phyloP scores from a whole-genome alignment of 2,888 invertebrate genomes.

The Rotaria macrura region DNA sequence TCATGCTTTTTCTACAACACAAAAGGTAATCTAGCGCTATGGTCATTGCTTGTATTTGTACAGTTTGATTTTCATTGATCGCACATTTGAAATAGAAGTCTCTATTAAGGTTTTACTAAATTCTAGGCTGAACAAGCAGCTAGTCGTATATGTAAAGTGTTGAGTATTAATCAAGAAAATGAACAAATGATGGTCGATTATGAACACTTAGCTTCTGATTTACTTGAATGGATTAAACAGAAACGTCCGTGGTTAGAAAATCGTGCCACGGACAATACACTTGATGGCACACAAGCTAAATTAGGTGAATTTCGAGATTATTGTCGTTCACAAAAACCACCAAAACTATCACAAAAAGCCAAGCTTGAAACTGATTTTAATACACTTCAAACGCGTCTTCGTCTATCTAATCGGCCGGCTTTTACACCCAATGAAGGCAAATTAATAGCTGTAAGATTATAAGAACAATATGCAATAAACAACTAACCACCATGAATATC shows the following conservation, averaged over 20 bases:
- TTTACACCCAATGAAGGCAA: slow-evolving; percentile 99
- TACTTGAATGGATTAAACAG: slow-evolving; percentile 2
- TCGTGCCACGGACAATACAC: slow-evolving; percentile 59
- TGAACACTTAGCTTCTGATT: slow-evolving; percentile 90
- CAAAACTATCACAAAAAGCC: slow-evolving; percentile 96
- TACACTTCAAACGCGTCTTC: slow-evolving; percentile 92
- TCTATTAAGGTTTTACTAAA: background rate
- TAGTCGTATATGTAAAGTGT: slow-evolving; percentile 97
- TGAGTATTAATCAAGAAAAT: slow-evolving; percentile 99
- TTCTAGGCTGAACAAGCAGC: slow-evolving; percentile 96
- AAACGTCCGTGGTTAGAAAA: background rate
- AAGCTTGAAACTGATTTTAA: slow-evolving; percentile 98
- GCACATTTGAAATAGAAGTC: too few species aligned
- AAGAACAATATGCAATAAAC: too few species aligned
- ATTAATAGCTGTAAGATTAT: slow-evolving; percentile 69
- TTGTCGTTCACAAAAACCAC: slow-evolving; percentile 94
- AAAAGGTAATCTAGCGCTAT: slow-evolving; percentile 32
- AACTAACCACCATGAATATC: too few species aligned
- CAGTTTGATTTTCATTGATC: too few species aligned
- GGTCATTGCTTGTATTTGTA: too few species aligned
- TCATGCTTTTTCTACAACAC: slow-evolving; percentile 73
- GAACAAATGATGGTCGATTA: slow-evolving; percentile 99
- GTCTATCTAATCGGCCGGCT: slow-evolving; percentile 92
- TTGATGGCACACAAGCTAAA: slow-evolving; percentile 87
- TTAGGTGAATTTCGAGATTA: slow-evolving; percentile 97